Conservation (phyloP, 2,888 invertebrate species). For the Schizaphis graminum region DNA sequence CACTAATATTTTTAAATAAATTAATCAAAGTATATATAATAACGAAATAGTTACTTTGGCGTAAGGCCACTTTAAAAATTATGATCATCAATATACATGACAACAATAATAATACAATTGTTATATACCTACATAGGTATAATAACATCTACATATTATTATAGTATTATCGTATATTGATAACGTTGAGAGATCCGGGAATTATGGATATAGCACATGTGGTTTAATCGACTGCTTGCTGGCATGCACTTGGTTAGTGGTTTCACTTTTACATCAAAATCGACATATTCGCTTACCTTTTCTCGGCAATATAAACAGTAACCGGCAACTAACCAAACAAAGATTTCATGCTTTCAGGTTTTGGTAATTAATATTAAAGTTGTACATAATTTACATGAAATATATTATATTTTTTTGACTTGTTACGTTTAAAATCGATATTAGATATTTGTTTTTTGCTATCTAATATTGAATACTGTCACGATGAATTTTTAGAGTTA, state of each 20-base stretch:
- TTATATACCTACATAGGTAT: too few relatives aligned
- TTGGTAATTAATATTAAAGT: too few relatives aligned
- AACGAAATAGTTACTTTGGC: neutral
- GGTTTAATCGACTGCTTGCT: neutral
- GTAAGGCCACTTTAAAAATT: neutral
- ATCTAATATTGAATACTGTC: neutral
- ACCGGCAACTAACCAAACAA: neutral
- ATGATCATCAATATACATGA: neutral
- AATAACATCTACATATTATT: neutral
- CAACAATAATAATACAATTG: neutral
- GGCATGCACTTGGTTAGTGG: neutral
- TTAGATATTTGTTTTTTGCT: neutral
- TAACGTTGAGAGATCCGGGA: neutral
- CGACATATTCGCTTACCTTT: neutral
- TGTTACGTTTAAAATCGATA: neutral
- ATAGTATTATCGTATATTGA: neutral
- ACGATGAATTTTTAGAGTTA: neutral
- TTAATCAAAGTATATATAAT: neutral
- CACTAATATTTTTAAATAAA: neutral
- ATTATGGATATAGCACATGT: neutral
- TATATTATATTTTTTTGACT: neutral
- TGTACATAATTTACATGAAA: too few relatives aligned
- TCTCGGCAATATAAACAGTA: neutral
- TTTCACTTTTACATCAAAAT: neutral
- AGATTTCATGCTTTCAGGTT: neutral